Evolutionary conservation across 1,140 invertebrate genomes (phyloP).

Genomic region (Armadillidium nasatum): DNA sequence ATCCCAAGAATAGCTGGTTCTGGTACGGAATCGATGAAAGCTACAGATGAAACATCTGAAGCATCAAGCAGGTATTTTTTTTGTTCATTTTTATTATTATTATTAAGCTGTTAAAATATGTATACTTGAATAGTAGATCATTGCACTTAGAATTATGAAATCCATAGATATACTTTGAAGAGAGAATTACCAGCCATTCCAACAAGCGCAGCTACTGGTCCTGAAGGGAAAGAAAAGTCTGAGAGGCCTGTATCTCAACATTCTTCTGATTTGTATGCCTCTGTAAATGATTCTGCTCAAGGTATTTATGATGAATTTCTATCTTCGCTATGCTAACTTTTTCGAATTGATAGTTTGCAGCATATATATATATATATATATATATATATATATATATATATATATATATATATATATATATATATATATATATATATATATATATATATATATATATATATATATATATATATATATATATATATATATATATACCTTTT

Average conservation of each 20-base stretch:
- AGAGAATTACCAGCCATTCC: slow-evolving; percentile 44
- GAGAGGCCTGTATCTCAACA: slow-evolving; percentile 37
- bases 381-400: slow-evolving; percentile 9
- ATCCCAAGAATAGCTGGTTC: slow-evolving; percentile 34
- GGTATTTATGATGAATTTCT: neutral
- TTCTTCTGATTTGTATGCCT: slow-evolving; percentile 62
- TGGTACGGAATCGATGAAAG: slow-evolving; percentile 12
- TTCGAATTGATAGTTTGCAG: neutral
- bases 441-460: neutral
- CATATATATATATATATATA: slow-evolving; percentile 10
- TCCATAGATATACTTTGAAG: slow-evolving; percentile 43
- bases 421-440: slow-evolving; percentile 4
- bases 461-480: neutral
- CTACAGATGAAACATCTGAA: slow-evolving; percentile 37
- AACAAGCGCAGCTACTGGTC: slow-evolving; percentile 23
- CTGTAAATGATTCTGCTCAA: slow-evolving; percentile 54
- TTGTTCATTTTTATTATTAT: neutral
- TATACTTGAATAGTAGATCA: too few species aligned
- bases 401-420: slow-evolving; percentile 4
- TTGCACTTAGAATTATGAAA: too few species aligned
- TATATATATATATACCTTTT: too few species aligned
- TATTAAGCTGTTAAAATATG: too few species aligned
- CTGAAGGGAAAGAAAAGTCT: slow-evolving; percentile 22
- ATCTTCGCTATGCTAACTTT: neutral
- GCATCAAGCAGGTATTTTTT: slow-evolving; percentile 44